Evolutionary conservation across 2,797 vertebrate species (phyloP), one percentile per base, ranked within the genome.

Genomic region (Vultur gryphus): DNA sequence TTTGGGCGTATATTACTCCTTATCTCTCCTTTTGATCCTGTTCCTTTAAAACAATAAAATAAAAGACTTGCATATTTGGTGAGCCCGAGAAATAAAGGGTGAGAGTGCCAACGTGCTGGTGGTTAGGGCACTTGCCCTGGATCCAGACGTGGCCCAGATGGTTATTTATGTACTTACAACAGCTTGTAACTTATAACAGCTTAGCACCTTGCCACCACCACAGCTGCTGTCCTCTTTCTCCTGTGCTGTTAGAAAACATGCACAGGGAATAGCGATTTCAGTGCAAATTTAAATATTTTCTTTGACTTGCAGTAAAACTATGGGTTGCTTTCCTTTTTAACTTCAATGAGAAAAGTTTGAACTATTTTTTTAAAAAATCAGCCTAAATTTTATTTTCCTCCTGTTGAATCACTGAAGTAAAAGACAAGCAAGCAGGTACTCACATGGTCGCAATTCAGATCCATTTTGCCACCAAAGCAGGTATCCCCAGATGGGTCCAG

Each of bases 361-460:
- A 16, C 1, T 17, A 2, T 31, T 61, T 55, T 41, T 6, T 26
- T 3, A 19, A 19, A n/a, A 71, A 83, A 51, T n/a, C 13, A 79
- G 26, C 25, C 25, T 16, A 19, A 39, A 64, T 57, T 49, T 89
- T 61, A 17, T 65, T 78, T 81, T 76, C 73, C 14, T 82, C 25
- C 31, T 23, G 2, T 28, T 61, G 69, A 66, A 65, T 52, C 4
- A 1, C 19, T 79, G 25, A 64, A 66, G 25, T 19, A 59, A 67
- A 91, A 52, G n/a, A 29, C 37, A 67, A 65, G 17, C 13, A 33
- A 86, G 26, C 33, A 73, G 35, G 31, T 79, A 69, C 13, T 71
- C 37, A 19, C 11, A 39, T 0, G 0, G 12, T 57, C 0, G 1
- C 13, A 31, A 4, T 70, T 93, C 29, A 46, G 29, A 89, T 79